Evolutionary conservation across 1,140 invertebrate species (phyloP).

Genomic region (Sarcophaga bullata): DNA sequence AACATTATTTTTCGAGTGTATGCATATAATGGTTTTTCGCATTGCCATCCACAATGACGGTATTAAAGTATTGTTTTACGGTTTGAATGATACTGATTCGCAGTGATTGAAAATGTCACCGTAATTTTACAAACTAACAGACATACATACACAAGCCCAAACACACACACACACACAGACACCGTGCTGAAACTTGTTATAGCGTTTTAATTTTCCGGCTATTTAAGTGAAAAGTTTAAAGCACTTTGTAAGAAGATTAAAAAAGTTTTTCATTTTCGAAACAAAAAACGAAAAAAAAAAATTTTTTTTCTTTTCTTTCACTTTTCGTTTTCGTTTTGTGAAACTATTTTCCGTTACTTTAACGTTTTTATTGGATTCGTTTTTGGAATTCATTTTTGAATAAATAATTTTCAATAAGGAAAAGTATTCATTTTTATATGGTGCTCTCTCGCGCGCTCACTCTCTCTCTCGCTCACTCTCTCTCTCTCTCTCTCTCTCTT

Average conservation of each 20-base stretch:
- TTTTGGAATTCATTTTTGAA: constrained; percentile 28
- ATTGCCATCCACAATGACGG: not conserved
- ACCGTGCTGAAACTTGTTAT: not conserved
- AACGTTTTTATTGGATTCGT: too few relatives aligned
- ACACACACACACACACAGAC: not conserved
- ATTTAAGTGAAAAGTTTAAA: constrained; percentile 40
- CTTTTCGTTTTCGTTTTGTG: constrained; percentile 6
- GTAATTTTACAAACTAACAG: constrained; percentile 11
- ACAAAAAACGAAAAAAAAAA: not conserved
- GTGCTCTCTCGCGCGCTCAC: too few relatives aligned
- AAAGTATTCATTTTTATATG: not conserved
- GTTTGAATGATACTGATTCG: not conserved
- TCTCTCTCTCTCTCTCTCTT: too few relatives aligned
- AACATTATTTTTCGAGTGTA: too few relatives aligned
- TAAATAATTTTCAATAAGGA: not conserved
- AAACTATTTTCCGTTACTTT: not conserved
- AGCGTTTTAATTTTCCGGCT: constrained; percentile 39
- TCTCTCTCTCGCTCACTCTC: too few relatives aligned
- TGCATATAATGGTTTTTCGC: not conserved
- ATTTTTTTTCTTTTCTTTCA: not conserved
- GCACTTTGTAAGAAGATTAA: constrained; percentile 39
- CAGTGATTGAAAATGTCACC: constrained; percentile 34
- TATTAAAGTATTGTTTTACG: constrained; percentile 29
- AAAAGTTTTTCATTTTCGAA: constrained; percentile 30
- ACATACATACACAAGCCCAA: not conserved